Percentiles rank a stretch among this genome's conserved stretches.
Evolutionary conservation across 2,888 invertebrate genomes (phyloP).

Genomic region (Agonopterix heracliana): DNA sequence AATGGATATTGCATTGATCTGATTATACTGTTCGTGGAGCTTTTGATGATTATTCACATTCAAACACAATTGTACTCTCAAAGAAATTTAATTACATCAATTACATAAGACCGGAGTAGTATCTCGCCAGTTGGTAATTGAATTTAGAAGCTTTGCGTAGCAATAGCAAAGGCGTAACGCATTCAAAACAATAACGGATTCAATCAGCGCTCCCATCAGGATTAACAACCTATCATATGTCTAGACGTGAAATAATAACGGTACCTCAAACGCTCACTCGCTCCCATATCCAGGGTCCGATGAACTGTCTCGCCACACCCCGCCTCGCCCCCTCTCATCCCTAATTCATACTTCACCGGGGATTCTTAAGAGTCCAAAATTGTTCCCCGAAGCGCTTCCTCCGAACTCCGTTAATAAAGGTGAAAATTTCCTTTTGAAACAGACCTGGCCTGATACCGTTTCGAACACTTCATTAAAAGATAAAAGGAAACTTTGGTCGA

Average conservation of each 20-base stretch:
- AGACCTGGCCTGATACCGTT: slow-evolving; percentile 15
- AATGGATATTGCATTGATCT: slow-evolving; percentile 2
- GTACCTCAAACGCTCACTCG: slow-evolving; percentile 27
- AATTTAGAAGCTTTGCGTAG: no score
- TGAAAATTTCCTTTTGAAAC: slow-evolving; percentile 4
- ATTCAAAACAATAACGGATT: no score
- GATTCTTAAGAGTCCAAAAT: no score
- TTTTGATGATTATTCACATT: slow-evolving; percentile 4
- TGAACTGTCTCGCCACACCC: slow-evolving; percentile 53
- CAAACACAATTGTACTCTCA: no score
- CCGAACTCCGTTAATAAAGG: slow-evolving; percentile 2
- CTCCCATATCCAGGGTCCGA: slow-evolving; percentile 44
- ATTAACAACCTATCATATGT: slow-evolving; percentile 17
- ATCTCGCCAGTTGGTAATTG: no score
- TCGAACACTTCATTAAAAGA: slow-evolving; percentile 36
- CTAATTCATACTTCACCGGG: slow-evolving; percentile 2
- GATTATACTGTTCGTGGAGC: background rate
- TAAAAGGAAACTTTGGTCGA: slow-evolving; percentile 29
- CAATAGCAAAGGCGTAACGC: no score
- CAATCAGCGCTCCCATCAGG: no score
- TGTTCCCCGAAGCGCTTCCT: background rate
- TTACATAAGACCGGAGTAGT: no score
- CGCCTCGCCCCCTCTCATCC: slow-evolving; percentile 16
- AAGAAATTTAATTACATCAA: no score
- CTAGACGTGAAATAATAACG: slow-evolving; percentile 48